Base-by-base conservation (phyloP, 1,140 invertebrate genomes). In the Panulirus ornatus region DNA sequence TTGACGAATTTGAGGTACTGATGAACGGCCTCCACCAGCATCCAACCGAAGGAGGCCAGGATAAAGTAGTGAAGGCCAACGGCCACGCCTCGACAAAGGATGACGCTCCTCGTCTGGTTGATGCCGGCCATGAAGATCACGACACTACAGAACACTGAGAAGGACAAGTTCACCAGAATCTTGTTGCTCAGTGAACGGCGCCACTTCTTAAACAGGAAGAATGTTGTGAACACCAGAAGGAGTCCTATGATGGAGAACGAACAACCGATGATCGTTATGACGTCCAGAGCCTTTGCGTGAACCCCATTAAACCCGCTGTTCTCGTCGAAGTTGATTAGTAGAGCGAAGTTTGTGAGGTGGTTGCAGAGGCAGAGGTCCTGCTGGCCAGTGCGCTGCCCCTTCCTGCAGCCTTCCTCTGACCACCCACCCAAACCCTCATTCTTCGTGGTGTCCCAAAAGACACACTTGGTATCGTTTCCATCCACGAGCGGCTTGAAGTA, bases 1-100 rank as follows among this genome's bases (percentile, higher is more conserved):
- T 94, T 94, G 36, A 95, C 94, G 91, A 95, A 94, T 14, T 93
- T 94, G 1, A 94, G 92, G 83, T 95, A 95, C 91, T 94, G 94
- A 36, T 94, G 90, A 22, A 94, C 93, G 0, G 94, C 94, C 92
- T 94, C 94, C 40, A 95, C 94, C 42, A 94, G 92, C 94, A 95
- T 95, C 94, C 94, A 95, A 76, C 93, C 93, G 84, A 95, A 95
- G 1, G 94, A 94, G 0, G 93, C 93, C 22, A 95, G 90, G 22
- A 95, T 93, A 75, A 95, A 94, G 91, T 94, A 95, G 82, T 95
- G 94, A 1, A 94, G 92, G 9, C 93, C 88, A 3, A 94, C 93
- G 9, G 94, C 94, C 19, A 94, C 93, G 22, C 87, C 70, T 3
- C 91, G 91, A 63, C 93, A 93, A 51, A 93, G n/a, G 0, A 75